Conservation (phyloP, 2,113 vertebrate genomes). For the Pteropus alecto region DNA sequence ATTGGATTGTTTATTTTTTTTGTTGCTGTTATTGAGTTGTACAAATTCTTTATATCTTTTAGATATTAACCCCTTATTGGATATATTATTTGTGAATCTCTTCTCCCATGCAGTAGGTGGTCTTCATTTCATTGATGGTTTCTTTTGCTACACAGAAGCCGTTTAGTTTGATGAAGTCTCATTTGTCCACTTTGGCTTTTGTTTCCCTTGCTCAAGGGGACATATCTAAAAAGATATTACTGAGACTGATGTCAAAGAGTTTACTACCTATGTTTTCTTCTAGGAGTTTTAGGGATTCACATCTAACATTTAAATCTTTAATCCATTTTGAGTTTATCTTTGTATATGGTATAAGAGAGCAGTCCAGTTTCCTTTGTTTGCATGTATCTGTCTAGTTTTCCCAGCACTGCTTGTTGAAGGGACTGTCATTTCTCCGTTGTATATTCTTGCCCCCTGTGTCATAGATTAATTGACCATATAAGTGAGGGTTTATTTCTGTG, state of each 20-base stretch:
- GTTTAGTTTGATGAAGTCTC: neutral
- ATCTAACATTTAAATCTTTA: neutral
- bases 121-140: neutral
- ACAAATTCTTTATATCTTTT: neutral
- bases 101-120: neutral
- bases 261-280: neutral
- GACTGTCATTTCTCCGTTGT: neutral
- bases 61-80: neutral
- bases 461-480: neutral
- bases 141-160: neutral
- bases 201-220: neutral
- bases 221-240: neutral
- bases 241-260: neutral
- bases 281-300: neutral
- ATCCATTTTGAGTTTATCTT: neutral
- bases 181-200: neutral
- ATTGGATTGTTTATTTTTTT: neutral
- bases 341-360: neutral
- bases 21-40: neutral
- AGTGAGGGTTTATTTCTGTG: neutral
- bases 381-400: neutral
- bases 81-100: neutral
- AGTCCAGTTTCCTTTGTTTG: neutral
- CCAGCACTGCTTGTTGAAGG: neutral
- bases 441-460: neutral